Conservation (phyloP, 2,797 vertebrate species). For the Tangara arthus region DNA sequence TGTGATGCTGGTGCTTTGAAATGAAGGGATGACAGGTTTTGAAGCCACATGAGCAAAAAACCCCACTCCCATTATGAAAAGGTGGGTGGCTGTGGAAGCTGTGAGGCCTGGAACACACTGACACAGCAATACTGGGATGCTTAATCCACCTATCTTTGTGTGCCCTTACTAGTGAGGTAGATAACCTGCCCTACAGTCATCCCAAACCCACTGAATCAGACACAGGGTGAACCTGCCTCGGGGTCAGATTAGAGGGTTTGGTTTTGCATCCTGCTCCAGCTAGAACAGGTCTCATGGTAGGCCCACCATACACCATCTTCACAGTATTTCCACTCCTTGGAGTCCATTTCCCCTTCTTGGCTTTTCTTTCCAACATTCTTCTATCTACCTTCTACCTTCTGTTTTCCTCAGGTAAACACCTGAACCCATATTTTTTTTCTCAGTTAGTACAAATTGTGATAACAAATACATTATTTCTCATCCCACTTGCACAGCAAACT, state of each 20-base stretch:
- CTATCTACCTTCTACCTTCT: background rate
- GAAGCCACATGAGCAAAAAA: background rate
- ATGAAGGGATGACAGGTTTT: background rate
- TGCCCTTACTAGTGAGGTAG: background rate
- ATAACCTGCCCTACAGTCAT: background rate
- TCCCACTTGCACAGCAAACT: background rate
- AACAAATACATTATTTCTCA: background rate
- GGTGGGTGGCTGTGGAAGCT: background rate
- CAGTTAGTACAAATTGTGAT: background rate
- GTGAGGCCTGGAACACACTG: background rate
- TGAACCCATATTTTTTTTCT: background rate
- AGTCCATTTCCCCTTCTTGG: background rate
- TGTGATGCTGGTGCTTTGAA: background rate
- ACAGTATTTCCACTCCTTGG: background rate
- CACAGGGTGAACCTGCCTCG: background rate
- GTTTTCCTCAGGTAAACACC: background rate
- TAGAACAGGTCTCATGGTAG: too few species aligned
- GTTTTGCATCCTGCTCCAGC: background rate
- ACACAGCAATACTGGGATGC: background rate
- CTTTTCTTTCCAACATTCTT: background rate
- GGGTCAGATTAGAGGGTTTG: background rate
- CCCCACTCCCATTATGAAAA: background rate
- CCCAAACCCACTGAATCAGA: background rate
- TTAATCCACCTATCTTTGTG: background rate
- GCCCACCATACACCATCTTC: rapidly evolving